phyloP scores from a whole-genome alignment of 2,888 invertebrate genomes.

The Ceraclea dissimilis region DNA sequence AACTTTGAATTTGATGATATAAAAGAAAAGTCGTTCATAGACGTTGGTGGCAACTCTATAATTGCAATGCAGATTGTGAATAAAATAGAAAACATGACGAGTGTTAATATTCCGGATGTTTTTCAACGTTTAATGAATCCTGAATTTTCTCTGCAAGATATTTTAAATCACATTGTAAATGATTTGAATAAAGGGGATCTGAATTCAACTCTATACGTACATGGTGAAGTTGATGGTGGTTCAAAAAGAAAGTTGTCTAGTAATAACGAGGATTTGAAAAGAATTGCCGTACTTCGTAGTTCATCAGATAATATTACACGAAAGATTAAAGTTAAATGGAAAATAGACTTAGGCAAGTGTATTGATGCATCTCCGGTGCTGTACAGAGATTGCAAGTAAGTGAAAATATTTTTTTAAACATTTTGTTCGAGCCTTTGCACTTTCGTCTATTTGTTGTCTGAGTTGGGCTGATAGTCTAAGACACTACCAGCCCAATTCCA shows the following conservation, averaged over 20 bases:
- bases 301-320: neutral
- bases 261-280: neutral
- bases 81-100: constrained; percentile 42
- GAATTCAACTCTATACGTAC: too few relatives aligned
- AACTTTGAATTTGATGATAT: constrained; percentile 6
- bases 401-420: neutral
- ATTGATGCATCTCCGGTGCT: constrained; percentile 70
- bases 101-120: constrained; percentile 37
- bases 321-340: constrained; percentile 41
- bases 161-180: neutral
- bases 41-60: constrained; percentile 66
- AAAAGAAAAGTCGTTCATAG: constrained; percentile 43
- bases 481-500: too few relatives aligned
- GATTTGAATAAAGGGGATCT: neutral
- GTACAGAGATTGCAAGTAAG: constrained; percentile 40
- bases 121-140: constrained; percentile 1
- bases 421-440: too few relatives aligned
- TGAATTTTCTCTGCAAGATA: neutral
- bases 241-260: neutral
- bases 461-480: too few relatives aligned
- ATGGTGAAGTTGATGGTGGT: neutral
- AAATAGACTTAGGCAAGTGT: constrained; percentile 65
- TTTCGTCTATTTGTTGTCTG: too few relatives aligned
- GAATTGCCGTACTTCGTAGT: neutral
- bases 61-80: constrained; percentile 56